A percentile compares a stretch with the other conserved stretches of the same genome.
These are phyloP conservation scores for Apodemia mormo DNA, from an alignment of 2,888 invertebrate species.

Conservation along the genomic window DNA sequence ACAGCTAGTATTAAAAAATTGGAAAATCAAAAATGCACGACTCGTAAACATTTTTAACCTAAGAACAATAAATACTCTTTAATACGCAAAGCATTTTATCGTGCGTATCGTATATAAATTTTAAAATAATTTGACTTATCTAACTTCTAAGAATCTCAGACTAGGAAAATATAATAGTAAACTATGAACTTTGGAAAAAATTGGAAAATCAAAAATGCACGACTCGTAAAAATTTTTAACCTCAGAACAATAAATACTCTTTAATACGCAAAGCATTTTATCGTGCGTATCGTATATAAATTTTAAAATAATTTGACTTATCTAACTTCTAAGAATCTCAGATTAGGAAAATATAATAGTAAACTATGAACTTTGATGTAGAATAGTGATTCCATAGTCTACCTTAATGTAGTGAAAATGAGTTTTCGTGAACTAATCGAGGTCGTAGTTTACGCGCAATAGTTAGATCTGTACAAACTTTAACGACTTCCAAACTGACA, in stretches of 20 bases:
- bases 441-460: conserved; percentile 51
- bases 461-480: conserved; percentile 21
- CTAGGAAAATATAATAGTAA: neutral
- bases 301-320: neutral
- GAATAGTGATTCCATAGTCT: conserved; percentile 32
- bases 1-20: no score
- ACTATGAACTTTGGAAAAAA: conserved; percentile 5
- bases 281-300: neutral
- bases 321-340: neutral
- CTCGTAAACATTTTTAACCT: no score
- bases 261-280: no score
- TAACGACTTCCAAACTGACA: conserved; percentile 8
- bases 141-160: neutral
- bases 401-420: conserved; percentile 58
- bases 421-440: conserved; percentile 53
- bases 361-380: neutral
- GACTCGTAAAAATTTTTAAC: no score
- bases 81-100: no score
- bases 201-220: no score
- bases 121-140: neutral
- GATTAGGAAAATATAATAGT: neutral
- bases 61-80: no score
- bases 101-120: neutral
- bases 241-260: no score
- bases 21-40: no score